Percentiles rank a stretch among this genome's conserved stretches.
Evolutionary conservation across 2,113 vertebrate genomes (phyloP).

Genomic region (Malaclemys terrapin): DNA sequence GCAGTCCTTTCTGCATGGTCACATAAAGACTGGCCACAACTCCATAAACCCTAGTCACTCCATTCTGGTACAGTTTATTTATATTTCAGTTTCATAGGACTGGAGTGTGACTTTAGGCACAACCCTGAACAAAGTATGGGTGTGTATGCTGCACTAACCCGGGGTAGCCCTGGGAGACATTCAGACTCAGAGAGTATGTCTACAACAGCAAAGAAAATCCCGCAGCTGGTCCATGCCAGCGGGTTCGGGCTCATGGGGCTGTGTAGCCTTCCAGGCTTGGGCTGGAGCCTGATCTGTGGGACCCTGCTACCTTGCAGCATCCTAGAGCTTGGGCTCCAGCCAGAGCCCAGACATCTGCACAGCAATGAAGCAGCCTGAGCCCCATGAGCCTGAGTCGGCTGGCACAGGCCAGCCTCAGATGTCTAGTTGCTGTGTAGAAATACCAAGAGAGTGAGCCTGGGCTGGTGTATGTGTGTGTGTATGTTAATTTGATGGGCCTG

Average conservation of each 20-base stretch:
- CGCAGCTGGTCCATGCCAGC: not conserved
- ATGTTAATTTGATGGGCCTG: constrained; percentile 5
- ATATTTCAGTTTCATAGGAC: not conserved
- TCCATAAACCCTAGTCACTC: not conserved
- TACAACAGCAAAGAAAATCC: not conserved
- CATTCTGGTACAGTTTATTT: not conserved
- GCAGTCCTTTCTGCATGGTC: not conserved
- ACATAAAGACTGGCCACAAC: not conserved
- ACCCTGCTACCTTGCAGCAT: not conserved
- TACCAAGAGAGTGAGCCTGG: not conserved
- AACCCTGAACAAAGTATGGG: not conserved
- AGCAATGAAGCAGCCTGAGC: not conserved
- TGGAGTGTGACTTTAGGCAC: not conserved
- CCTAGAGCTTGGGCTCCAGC: not conserved
- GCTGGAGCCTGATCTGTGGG: not conserved
- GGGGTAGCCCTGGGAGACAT: not conserved
- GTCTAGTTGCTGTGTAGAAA: not conserved
- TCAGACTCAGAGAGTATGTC: not conserved
- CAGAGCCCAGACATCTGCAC: not conserved
- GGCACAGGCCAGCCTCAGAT: not conserved
- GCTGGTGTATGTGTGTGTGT: not conserved
- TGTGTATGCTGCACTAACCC: not conserved
- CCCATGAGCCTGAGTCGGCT: not conserved
- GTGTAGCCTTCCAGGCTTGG: not conserved
- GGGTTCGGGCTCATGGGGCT: not conserved